A percentile compares a stretch with the other conserved stretches of the same genome.
Evolutionary conservation across 2,113 vertebrate genomes (phyloP).

Genomic region (Eulemur rufifrons): DNA sequence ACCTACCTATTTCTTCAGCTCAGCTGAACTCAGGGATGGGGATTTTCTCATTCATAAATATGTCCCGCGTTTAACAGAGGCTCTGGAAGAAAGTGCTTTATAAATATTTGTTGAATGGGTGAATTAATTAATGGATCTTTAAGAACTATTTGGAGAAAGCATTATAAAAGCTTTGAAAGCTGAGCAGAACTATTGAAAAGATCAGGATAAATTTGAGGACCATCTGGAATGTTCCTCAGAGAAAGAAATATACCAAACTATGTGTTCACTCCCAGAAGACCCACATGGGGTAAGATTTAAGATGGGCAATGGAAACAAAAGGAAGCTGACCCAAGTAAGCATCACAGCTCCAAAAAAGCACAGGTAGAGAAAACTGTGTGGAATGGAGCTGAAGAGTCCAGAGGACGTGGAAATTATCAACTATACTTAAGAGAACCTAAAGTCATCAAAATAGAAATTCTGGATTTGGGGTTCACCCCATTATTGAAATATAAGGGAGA

Average conservation of each 20-base stretch:
- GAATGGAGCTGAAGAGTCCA: slow-evolving; percentile 9
- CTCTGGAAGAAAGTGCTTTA: slow-evolving; percentile 64
- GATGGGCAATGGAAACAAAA: not conserved
- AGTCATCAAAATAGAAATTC: slow-evolving; percentile 58
- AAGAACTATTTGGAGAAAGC: slow-evolving; percentile 68
- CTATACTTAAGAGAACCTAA: slow-evolving; percentile 47
- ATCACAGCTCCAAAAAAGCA: not conserved
- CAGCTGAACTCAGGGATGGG: not conserved
- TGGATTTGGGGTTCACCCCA: not conserved
- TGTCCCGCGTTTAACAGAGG: not conserved
- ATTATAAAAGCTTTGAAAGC: slow-evolving; percentile 56
- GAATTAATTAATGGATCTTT: slow-evolving; percentile 70
- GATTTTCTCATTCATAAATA: slow-evolving; percentile 55
- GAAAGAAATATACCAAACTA: slow-evolving; percentile 30
- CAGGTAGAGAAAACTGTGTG: not conserved
- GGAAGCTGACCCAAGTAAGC: not conserved
- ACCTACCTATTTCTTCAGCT: slow-evolving; percentile 6
- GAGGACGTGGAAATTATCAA: slow-evolving; percentile 50
- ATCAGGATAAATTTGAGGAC: slow-evolving; percentile 44
- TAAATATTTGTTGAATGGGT: slow-evolving; percentile 66
- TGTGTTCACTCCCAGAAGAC: not conserved
- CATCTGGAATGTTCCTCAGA: slow-evolving; percentile 52
- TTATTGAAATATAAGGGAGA: slow-evolving; percentile 51
- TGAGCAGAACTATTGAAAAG: slow-evolving; percentile 32
- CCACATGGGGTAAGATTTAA: not conserved